phyloP scores from a whole-genome alignment of 2,113 vertebrate genomes.

The Odocoileus virginianus region DNA sequence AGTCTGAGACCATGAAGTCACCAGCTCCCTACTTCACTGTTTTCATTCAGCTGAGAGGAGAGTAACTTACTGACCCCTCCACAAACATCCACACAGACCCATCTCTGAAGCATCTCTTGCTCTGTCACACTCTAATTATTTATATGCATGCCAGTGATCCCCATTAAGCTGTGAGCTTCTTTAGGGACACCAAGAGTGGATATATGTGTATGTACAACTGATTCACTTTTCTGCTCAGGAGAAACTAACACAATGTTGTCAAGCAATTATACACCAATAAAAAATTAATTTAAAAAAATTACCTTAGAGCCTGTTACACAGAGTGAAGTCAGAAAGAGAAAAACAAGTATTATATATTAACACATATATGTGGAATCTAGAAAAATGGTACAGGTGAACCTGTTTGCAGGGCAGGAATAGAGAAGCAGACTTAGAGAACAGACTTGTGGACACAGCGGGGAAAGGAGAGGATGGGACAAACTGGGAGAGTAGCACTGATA shows the following conservation, averaged over 20 bases:
- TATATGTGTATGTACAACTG: background rate
- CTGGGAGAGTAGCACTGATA: background rate
- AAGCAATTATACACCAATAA: background rate
- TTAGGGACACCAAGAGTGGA: background rate
- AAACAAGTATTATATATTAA: background rate
- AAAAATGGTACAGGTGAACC: background rate
- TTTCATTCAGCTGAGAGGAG: background rate
- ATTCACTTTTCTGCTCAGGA: background rate
- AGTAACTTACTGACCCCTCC: background rate
- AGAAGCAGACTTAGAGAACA: background rate
- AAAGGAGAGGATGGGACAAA: background rate
- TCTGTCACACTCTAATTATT: too few relatives aligned
- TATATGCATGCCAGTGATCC: background rate
- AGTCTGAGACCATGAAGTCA: background rate
- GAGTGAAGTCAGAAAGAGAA: background rate
- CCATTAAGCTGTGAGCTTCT: rapidly evolving
- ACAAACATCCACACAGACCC: rapidly evolving
- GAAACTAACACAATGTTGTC: background rate
- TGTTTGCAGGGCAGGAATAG: background rate
- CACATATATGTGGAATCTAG: background rate
- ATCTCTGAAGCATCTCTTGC: rapidly evolving
- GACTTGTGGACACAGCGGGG: background rate
- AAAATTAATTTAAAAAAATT: background rate
- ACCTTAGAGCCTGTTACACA: background rate
- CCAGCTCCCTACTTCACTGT: background rate